These are phyloP conservation scores for Dolichotis patagonum DNA, from an alignment of 2,113 vertebrate species.

Conservation along the genomic window DNA sequence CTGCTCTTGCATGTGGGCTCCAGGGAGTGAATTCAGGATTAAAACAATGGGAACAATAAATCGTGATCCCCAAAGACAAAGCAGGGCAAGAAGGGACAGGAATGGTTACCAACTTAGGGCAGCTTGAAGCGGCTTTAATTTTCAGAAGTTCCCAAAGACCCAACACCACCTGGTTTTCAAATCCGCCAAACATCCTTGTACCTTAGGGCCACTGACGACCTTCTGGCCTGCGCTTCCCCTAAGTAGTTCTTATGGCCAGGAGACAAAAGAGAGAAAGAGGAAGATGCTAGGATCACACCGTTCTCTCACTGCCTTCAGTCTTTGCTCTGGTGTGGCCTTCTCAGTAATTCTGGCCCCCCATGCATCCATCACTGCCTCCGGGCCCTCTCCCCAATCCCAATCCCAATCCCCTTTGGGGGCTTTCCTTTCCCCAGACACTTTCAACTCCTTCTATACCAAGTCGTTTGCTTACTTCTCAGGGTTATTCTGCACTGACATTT, in stretches of 20 bases:
- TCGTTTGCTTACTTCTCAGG: background rate
- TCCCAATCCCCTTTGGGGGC: background rate
- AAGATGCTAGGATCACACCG: background rate
- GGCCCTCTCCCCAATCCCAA: background rate
- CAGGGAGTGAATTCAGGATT: background rate
- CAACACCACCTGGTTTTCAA: background rate
- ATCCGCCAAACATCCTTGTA: background rate
- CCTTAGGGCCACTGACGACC: no score
- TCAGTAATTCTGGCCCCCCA: background rate
- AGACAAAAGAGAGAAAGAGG: background rate
- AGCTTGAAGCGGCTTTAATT: background rate
- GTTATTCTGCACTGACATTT: background rate
- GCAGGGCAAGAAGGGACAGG: background rate
- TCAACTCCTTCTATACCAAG: no score
- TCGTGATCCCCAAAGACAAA: background rate
- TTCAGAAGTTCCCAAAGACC: background rate
- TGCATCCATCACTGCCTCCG: no score
- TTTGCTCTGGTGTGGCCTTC: background rate
- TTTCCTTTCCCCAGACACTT: background rate
- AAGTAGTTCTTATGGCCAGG: background rate
- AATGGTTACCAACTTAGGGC: background rate
- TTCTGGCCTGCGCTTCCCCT: background rate
- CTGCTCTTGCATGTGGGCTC: background rate
- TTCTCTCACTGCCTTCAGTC: background rate
- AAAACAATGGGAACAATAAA: background rate